A percentile compares a stretch with the other conserved stretches of the same genome.
Evolutionary conservation across 2,888 invertebrate genomes (phyloP).

Genomic region (Eupithecia exiguata): DNA sequence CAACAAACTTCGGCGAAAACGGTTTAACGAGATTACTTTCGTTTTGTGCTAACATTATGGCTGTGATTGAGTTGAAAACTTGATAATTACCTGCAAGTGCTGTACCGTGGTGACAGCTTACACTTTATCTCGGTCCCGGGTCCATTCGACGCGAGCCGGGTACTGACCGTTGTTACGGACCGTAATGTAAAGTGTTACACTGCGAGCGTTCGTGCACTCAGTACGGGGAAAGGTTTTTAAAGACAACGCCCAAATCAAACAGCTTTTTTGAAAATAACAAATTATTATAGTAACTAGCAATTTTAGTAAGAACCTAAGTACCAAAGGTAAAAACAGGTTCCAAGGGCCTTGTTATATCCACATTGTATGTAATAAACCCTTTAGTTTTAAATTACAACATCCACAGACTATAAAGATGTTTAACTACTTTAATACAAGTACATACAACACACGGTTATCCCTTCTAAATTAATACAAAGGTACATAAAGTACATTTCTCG

Average conservation of each 20-base stretch:
- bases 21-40: slow-evolving; percentile 68
- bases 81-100: slow-evolving; percentile 55
- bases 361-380: neutral
- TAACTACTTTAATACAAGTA: neutral
- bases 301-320: no score
- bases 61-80: slow-evolving; percentile 72
- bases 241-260: no score
- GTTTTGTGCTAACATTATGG: slow-evolving; percentile 69
- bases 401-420: neutral
- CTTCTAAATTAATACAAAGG: slow-evolving; percentile 24
- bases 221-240: no score
- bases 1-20: slow-evolving; percentile 53
- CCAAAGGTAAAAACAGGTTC: neutral
- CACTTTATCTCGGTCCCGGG: neutral
- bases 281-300: no score
- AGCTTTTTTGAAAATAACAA: no score
- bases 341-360: neutral
- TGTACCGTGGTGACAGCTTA: slow-evolving; percentile 15
- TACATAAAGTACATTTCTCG: slow-evolving; percentile 13
- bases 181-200: no score
- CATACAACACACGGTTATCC: slow-evolving; percentile 3
- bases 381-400: neutral
- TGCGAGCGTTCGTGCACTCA: no score
- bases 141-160: neutral
- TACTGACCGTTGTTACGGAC: no score